phyloP scores from a whole-genome alignment of 2,113 vertebrate species.

The Rutilus rutilus region DNA sequence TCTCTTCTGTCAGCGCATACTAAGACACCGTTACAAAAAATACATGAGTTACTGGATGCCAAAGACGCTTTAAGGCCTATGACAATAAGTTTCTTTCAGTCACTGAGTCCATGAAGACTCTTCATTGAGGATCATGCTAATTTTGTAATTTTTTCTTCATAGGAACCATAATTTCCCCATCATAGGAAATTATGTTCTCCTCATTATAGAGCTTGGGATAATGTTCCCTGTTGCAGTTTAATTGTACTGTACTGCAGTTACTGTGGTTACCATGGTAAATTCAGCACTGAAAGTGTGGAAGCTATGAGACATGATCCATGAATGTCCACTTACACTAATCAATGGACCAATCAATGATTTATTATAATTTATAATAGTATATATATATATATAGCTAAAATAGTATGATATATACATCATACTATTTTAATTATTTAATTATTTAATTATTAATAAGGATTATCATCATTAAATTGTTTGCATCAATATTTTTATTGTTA shows the following conservation, averaged over 20 bases:
- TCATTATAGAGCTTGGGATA: not conserved
- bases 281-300: too few relatives aligned
- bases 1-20: slow-evolving; percentile 58
- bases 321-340: not conserved
- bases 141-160: not conserved
- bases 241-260: not conserved
- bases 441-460: not conserved
- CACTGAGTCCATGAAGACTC: not conserved
- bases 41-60: not conserved
- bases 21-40: slow-evolving; percentile 58
- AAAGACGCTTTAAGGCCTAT: not conserved
- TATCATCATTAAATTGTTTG: not conserved
- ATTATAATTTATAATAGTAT: not conserved
- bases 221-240: not conserved
- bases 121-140: not conserved
- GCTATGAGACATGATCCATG: too few relatives aligned
- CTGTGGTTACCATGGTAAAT: too few relatives aligned
- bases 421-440: not conserved
- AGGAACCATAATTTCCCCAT: not conserved
- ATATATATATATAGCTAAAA: too few relatives aligned
- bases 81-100: not conserved
- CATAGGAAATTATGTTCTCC: not conserved
- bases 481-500: not conserved
- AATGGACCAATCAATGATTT: not conserved
- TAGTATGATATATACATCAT: not conserved